A percentile compares a stretch with the other conserved stretches of the same genome.
These are phyloP conservation scores for Athalia cordata DNA, from an alignment of 2,888 invertebrate species.

Conservation along the genomic window DNA sequence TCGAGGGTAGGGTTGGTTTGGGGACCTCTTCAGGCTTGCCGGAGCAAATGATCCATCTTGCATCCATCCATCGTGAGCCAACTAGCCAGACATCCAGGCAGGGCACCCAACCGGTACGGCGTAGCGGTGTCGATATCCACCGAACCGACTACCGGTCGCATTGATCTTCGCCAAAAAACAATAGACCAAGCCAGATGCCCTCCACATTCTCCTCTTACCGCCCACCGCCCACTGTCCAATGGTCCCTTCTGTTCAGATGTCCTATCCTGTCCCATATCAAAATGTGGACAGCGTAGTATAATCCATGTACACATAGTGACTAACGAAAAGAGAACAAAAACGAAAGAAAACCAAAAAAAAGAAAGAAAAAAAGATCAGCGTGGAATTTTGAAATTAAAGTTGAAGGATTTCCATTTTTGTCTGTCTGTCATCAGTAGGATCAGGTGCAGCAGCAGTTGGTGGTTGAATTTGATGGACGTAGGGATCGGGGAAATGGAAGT, in stretches of 20 bases:
- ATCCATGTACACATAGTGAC: not conserved
- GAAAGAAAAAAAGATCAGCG: not conserved
- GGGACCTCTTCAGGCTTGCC: constrained; percentile 65
- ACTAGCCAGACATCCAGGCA: not conserved
- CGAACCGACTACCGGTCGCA: constrained; percentile 64
- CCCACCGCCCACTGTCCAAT: not conserved
- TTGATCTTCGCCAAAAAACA: constrained; percentile 69
- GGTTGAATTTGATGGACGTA: too few species aligned
- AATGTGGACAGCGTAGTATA: constrained; percentile 7
- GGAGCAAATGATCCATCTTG: constrained; percentile 64
- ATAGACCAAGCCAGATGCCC: constrained; percentile 55
- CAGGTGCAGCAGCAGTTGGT: too few species aligned
- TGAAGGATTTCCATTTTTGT: too few species aligned
- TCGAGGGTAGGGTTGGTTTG: constrained; percentile 54
- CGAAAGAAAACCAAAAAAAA: not conserved
- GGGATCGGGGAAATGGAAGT: not conserved
- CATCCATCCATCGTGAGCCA: constrained; percentile 30
- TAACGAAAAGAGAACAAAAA: not conserved
- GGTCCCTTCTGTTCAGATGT: constrained; percentile 1
- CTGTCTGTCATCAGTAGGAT: too few species aligned
- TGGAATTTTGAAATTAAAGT: too few species aligned
- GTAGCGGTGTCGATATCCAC: constrained; percentile 63
- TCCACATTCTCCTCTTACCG: not conserved
- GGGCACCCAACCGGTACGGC: not conserved
- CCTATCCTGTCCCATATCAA: not conserved